phyloP scores from a whole-genome alignment of 2,113 vertebrate genomes.

The Thinocorus orbignyianus region DNA sequence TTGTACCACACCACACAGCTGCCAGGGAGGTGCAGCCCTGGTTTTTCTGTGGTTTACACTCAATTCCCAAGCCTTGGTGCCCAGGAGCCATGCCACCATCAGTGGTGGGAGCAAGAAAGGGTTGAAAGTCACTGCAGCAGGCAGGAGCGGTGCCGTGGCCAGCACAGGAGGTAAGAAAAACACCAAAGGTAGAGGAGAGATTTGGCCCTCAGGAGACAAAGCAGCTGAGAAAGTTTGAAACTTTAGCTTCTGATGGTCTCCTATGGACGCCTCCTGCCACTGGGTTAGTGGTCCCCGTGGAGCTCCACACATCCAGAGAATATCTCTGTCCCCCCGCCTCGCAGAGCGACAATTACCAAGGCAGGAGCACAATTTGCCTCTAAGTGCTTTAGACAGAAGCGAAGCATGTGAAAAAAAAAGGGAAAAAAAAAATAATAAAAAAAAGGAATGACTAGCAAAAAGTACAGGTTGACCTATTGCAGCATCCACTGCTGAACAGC shows the following conservation, averaged over 20 bases:
- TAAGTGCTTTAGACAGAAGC: constrained; percentile 17
- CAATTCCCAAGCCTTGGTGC: rapidly evolving
- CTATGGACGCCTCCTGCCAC: background rate
- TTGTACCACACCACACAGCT: background rate
- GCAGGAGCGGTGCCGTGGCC: background rate
- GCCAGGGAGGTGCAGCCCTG: background rate
- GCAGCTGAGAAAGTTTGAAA: background rate
- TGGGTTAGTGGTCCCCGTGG: background rate
- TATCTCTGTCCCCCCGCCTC: background rate
- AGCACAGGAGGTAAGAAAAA: too few species aligned
- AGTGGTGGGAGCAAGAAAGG: rapidly evolving
- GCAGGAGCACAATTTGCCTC: constrained; percentile 8
- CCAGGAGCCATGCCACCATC: rapidly evolving
- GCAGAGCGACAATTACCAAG: background rate
- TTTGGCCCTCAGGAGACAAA: background rate
- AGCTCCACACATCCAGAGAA: background rate
- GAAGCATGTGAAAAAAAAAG: background rate
- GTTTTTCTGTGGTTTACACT: background rate
- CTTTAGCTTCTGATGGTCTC: background rate
- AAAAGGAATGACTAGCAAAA: background rate
- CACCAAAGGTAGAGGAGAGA: background rate
- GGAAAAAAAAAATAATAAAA: background rate
- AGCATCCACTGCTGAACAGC: constrained; percentile 7
- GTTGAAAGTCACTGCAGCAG: background rate
- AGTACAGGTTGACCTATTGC: constrained; percentile 49